These are phyloP conservation scores for Zosterops japonicus DNA, from an alignment of 2,113 vertebrate species.

Conservation along the genomic window DNA sequence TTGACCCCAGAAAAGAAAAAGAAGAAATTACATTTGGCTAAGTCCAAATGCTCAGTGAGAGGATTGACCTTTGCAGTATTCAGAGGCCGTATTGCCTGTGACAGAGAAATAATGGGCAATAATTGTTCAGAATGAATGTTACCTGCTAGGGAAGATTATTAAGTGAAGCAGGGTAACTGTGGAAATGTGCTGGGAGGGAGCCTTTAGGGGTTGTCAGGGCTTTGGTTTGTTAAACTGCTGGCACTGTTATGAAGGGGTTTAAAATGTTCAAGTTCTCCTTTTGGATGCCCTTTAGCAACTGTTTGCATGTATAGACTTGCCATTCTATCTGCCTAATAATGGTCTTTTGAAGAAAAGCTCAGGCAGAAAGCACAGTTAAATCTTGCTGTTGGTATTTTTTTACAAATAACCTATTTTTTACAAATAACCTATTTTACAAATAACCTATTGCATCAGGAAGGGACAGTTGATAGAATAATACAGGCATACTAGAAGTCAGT, in stretches of 20 bases:
- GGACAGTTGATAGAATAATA: background rate
- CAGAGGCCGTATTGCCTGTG: background rate
- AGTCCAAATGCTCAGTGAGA: background rate
- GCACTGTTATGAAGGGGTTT: background rate
- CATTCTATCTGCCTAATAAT: background rate
- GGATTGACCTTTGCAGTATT: background rate
- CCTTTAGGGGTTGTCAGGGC: background rate
- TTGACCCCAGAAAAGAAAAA: background rate
- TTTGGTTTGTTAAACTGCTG: constrained; percentile 17
- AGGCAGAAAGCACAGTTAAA: background rate
- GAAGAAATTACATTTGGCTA: background rate
- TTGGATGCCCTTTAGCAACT: background rate
- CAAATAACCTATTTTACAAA: background rate
- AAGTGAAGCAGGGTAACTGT: background rate
- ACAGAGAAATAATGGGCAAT: background rate
- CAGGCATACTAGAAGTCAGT: background rate
- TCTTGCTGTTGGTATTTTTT: background rate
- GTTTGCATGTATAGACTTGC: background rate
- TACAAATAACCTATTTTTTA: background rate
- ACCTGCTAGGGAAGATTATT: constrained; percentile 36
- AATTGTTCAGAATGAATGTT: background rate
- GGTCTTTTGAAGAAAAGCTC: background rate
- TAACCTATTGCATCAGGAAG: background rate
- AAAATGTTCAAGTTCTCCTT: background rate
- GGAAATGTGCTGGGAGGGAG: background rate